Percentiles rank a stretch among this genome's conserved stretches.
These are phyloP conservation scores for Heterochromis multidens DNA, from an alignment of 2,113 vertebrate species.

Conservation along the genomic window DNA sequence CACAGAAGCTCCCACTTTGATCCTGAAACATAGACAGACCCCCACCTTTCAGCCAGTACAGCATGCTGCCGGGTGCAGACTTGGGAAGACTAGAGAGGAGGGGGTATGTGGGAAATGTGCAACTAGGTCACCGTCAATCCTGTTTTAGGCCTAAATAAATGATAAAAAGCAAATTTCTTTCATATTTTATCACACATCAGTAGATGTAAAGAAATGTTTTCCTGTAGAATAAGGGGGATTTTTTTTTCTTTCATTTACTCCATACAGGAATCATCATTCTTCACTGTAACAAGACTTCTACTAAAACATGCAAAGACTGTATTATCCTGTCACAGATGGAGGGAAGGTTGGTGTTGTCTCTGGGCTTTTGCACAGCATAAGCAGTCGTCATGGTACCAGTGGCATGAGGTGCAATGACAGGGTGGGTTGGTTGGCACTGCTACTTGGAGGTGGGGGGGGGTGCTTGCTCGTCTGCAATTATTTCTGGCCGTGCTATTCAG, in stretches of 20 bases:
- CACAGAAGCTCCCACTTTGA: constrained; percentile 34
- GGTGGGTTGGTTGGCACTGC: constrained; percentile 25
- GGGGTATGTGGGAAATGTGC: constrained; percentile 47
- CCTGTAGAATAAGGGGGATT: not conserved
- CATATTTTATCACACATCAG: not conserved
- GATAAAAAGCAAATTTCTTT: not conserved
- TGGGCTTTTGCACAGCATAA: constrained; percentile 22
- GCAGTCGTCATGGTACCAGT: constrained; percentile 62
- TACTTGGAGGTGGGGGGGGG: constrained; percentile 13
- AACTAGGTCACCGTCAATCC: constrained; percentile 72
- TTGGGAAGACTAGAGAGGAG: constrained; percentile 17
- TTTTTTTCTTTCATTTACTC: not conserved
- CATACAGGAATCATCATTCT: not conserved
- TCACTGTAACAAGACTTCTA: not conserved
- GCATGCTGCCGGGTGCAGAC: constrained; percentile 30
- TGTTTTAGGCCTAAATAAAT: constrained; percentile 45
- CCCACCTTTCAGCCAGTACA: constrained; percentile 36
- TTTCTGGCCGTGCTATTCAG: constrained; percentile 56
- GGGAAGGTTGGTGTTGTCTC: not conserved
- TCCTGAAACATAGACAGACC: constrained; percentile 39
- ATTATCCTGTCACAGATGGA: constrained; percentile 5
- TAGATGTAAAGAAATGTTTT: not conserved
- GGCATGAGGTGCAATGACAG: constrained; percentile 47
- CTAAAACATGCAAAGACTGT: not conserved
- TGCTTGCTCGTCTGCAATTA: constrained; percentile 40